These are phyloP conservation scores for Saimiri boliviensis DNA, from an alignment of 2,113 vertebrate species.

Conservation along the genomic window DNA sequence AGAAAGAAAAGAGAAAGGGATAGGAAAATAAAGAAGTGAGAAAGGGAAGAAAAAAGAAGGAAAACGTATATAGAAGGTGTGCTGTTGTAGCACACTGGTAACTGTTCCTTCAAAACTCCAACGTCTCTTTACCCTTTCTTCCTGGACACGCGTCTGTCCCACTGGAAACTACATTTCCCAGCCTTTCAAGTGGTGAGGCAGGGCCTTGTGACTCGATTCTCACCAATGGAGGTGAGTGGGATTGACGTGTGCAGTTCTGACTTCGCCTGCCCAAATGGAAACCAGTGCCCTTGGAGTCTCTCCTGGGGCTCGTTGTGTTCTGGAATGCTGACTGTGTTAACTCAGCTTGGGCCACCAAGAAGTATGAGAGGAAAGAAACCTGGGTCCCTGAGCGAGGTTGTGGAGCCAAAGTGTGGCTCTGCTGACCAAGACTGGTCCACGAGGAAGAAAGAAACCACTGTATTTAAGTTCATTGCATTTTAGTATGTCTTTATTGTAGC, in stretches of 20 bases:
- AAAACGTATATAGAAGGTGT: not conserved
- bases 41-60: not conserved
- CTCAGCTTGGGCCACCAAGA: not conserved
- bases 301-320: not conserved
- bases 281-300: not conserved
- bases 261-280: not conserved
- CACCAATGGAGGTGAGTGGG: not conserved
- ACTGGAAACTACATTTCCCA: not conserved
- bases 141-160: not conserved
- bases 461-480: not conserved
- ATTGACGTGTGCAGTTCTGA: not conserved
- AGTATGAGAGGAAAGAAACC: not conserved
- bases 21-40: not conserved
- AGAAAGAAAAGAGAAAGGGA: not conserved
- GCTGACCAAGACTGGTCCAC: fast-evolving
- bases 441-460: not conserved
- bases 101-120: not conserved
- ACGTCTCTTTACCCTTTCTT: not conserved
- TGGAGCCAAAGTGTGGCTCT: not conserved
- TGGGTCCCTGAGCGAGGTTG: not conserved
- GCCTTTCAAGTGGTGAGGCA: not conserved
- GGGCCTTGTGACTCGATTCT: not conserved
- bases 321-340: too few species aligned
- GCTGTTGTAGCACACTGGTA: not conserved
- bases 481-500: not conserved